Conservation (phyloP, 2,113 vertebrate species). For the Trichechus manatus region DNA sequence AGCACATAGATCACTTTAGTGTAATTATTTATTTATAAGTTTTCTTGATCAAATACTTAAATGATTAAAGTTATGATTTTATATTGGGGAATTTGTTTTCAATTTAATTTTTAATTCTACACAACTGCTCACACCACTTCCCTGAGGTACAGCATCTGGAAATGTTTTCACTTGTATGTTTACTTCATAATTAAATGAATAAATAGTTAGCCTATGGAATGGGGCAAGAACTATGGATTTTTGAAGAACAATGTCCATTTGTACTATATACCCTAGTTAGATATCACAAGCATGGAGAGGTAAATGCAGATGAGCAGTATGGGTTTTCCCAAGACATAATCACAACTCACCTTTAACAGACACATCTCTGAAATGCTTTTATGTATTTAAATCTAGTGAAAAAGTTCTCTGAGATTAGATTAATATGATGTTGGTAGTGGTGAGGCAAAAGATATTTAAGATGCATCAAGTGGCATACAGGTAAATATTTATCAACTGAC, state of each 20-base stretch:
- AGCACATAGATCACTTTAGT: not conserved
- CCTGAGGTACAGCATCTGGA: not conserved
- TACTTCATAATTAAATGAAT: constrained; percentile 27
- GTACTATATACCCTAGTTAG: not conserved
- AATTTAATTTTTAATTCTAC: constrained; percentile 17
- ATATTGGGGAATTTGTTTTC: not conserved
- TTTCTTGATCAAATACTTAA: not conserved
- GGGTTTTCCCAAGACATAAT: not conserved
- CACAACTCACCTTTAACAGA: not conserved
- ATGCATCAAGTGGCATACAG: not conserved
- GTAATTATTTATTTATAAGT: not conserved
- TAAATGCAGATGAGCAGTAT: not conserved
- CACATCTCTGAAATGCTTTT: not conserved
- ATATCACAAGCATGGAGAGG: not conserved
- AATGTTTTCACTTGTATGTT: not conserved
- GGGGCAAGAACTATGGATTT: not conserved
- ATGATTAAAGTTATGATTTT: not conserved
- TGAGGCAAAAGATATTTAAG: not conserved
- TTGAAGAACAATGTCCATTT: not conserved
- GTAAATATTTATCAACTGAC: not conserved
- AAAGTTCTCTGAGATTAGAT: not conserved
- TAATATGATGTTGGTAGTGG: not conserved
- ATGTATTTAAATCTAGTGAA: not conserved
- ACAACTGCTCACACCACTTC: not conserved
- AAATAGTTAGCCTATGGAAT: not conserved